Conservation (phyloP, 2,113 vertebrate species). For the Seriola rivoliana region DNA sequence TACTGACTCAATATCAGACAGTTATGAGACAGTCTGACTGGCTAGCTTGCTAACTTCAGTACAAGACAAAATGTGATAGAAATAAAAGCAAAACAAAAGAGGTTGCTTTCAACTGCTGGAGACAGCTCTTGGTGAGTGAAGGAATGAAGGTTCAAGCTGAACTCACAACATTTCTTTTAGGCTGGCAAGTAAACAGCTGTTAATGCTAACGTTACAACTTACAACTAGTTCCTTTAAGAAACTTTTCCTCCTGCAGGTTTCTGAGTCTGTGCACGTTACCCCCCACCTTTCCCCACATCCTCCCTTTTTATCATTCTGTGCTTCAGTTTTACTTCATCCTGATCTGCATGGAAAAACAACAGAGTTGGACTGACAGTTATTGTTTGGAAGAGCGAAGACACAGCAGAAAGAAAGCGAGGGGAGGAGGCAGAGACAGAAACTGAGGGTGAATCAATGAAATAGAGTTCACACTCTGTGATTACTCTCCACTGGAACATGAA, state of each 20-base stretch:
- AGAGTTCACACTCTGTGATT: constrained; percentile 31
- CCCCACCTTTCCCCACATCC: background rate
- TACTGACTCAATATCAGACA: too few relatives aligned
- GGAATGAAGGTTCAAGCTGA: too few relatives aligned
- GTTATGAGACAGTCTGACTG: too few relatives aligned
- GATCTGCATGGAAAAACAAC: constrained; percentile 50
- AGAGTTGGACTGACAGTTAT: constrained; percentile 27
- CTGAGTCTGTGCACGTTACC: background rate
- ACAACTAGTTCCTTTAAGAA: too few relatives aligned
- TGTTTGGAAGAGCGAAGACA: constrained; percentile 33
- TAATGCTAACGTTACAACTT: too few relatives aligned
- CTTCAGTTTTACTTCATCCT: constrained; percentile 35
- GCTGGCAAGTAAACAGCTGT: too few relatives aligned
- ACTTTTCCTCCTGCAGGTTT: background rate
- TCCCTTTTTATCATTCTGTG: constrained; percentile 29
- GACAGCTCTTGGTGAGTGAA: too few relatives aligned
- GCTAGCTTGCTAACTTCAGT: too few relatives aligned
- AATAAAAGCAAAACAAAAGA: too few relatives aligned
- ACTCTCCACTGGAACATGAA: constrained; percentile 20
- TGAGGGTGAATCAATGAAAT: constrained; percentile 13
- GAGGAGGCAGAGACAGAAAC: constrained; percentile 5
- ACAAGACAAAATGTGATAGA: too few relatives aligned
- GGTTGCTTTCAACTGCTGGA: too few relatives aligned
- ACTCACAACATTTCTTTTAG: too few relatives aligned
- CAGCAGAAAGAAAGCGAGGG: background rate